These are phyloP conservation scores for Marmota monax DNA, from an alignment of 2,113 vertebrate genomes.

Conservation along the genomic window DNA sequence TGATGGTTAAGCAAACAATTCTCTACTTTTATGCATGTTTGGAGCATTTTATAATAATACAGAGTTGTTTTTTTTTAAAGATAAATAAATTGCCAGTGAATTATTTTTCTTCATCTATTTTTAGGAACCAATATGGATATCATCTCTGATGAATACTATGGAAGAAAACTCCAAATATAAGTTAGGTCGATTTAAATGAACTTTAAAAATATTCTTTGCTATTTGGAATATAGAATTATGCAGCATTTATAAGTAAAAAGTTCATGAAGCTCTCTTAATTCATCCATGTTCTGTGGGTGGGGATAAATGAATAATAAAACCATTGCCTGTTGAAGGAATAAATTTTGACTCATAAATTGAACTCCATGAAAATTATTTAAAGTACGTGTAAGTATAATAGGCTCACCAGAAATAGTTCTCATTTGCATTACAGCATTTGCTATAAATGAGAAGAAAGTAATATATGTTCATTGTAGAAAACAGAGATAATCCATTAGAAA, in stretches of 20 bases:
- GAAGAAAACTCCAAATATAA: conserved; percentile 72
- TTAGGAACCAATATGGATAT: conserved; percentile 43
- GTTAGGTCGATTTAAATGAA: conserved; percentile 66
- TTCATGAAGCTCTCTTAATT: conserved; percentile 77
- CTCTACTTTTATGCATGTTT: conserved; percentile 7
- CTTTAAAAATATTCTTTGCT: conserved; percentile 67
- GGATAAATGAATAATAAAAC: conserved; percentile 80
- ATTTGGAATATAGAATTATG: conserved; percentile 72
- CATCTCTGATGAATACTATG: conserved; percentile 58
- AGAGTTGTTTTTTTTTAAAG: conserved; percentile 36
- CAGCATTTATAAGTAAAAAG: conserved; percentile 77
- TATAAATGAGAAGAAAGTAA: conserved; percentile 69
- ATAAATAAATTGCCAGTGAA: conserved; percentile 45
- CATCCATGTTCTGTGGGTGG: conserved; percentile 75
- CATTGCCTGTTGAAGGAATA: conserved; percentile 74
- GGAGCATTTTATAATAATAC: conserved; percentile 35
- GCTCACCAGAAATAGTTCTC: conserved; percentile 76
- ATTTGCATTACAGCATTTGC: conserved; percentile 79
- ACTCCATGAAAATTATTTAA: conserved; percentile 78
- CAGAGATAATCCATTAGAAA: conserved; percentile 40
- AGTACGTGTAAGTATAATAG: conserved; percentile 76
- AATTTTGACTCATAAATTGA: conserved; percentile 78
- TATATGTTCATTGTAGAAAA: conserved; percentile 60
- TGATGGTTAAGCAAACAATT: conserved; percentile 37
- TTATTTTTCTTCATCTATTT: conserved; percentile 61